These are phyloP conservation scores for Leptopilina clavipes DNA, from an alignment of 1,140 invertebrate genomes.

Conservation along the genomic window DNA sequence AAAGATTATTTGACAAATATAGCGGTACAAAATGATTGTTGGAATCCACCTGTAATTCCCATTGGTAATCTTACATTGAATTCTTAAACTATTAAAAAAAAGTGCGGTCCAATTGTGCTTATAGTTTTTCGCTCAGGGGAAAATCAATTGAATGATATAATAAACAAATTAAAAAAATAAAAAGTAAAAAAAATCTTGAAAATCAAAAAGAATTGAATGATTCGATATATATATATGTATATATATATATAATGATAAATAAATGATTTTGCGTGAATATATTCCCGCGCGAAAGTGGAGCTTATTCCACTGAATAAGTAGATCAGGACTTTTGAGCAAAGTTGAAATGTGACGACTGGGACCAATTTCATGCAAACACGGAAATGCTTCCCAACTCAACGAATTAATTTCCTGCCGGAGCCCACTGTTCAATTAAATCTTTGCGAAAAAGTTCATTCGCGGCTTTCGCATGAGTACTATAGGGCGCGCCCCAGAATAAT, in stretches of 20 bases:
- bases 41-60: background rate
- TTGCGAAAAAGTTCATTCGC: constrained; percentile 45
- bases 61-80: background rate
- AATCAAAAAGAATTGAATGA: background rate
- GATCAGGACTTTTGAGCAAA: constrained; percentile 39
- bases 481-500: background rate
- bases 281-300: background rate
- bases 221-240: too few relatives aligned
- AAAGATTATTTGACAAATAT: background rate
- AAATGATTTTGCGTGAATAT: background rate
- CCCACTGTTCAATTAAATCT: constrained; percentile 48
- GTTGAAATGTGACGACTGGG: constrained; percentile 57
- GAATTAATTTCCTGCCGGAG: constrained; percentile 54
- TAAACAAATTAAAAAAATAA: background rate
- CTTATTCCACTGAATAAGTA: constrained; percentile 34
- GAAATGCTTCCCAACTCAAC: constrained; percentile 55
- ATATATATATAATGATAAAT: too few relatives aligned
- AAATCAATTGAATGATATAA: background rate
- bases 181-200: too few relatives aligned
- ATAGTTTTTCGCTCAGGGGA: background rate
- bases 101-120: too few relatives aligned
- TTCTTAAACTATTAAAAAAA: constrained; percentile 4
- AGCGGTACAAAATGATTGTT: constrained; percentile 1
- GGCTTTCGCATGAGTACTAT: background rate
- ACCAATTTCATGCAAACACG: constrained; percentile 58